Conservation (phyloP, 2,888 invertebrate genomes). For the Druceiella hillmani region DNA sequence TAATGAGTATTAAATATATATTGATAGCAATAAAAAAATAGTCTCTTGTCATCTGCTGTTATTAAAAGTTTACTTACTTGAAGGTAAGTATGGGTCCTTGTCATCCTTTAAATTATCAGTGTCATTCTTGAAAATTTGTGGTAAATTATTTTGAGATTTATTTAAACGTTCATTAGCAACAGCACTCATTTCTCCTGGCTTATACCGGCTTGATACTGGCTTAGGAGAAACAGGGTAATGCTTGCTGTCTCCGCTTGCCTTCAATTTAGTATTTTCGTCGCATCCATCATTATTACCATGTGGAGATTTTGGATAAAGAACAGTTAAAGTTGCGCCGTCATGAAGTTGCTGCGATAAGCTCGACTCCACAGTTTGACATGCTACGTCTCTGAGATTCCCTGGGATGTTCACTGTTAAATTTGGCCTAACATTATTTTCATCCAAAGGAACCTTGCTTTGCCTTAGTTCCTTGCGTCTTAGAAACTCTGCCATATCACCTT, state of each 20-base stretch:
- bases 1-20: no score
- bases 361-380: constrained; percentile 43
- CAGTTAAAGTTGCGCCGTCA: constrained; percentile 41
- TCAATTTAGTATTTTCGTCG: constrained; percentile 34
- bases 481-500: constrained; percentile 48
- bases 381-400: constrained; percentile 37
- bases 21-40: no score
- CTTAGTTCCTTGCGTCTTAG: constrained; percentile 36
- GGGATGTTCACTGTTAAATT: constrained; percentile 3
- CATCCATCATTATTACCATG: constrained; percentile 37
- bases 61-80: constrained; percentile 31
- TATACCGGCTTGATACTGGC: constrained; percentile 17
- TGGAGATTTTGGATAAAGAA: constrained; percentile 47
- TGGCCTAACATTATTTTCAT: background rate
- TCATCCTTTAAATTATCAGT: no score
- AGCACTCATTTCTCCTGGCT: constrained; percentile 31
- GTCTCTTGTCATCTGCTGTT: no score
- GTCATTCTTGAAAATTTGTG: constrained; percentile 40
- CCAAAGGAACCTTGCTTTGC: background rate
- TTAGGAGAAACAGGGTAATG: constrained; percentile 28
- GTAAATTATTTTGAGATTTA: constrained; percentile 37
- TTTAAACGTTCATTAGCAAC: constrained; percentile 33
- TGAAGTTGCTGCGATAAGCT: constrained; percentile 36
- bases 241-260: constrained; percentile 39
- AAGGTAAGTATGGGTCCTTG: constrained; percentile 42